phyloP scores from a whole-genome alignment of 2,888 invertebrate species.

The Yponomeuta sedellus region DNA sequence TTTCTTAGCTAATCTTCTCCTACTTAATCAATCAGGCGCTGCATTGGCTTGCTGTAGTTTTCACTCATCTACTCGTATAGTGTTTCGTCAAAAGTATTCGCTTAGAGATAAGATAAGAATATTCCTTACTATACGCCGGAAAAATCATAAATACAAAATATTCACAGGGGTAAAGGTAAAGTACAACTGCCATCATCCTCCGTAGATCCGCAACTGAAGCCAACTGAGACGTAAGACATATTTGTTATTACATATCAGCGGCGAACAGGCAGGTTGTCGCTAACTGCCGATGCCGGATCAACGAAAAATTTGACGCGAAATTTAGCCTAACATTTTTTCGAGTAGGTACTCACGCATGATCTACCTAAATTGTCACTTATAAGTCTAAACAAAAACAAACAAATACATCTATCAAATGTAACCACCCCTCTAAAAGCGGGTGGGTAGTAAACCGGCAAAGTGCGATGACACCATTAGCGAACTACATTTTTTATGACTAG shows the following conservation, averaged over 20 bases:
- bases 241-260: not conserved
- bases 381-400: not conserved
- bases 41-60: too few relatives aligned
- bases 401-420: not conserved
- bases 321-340: not conserved
- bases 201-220: too few relatives aligned
- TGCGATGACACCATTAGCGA: constrained; percentile 3
- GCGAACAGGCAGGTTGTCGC: not conserved
- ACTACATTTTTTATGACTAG: constrained; percentile 6
- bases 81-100: too few relatives aligned
- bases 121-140: too few relatives aligned
- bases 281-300: not conserved
- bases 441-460: not conserved
- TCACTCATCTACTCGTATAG: too few relatives aligned
- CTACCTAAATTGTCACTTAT: not conserved
- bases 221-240: not conserved
- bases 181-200: too few relatives aligned
- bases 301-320: not conserved
- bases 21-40: too few relatives aligned
- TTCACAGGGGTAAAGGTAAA: too few relatives aligned
- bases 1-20: too few relatives aligned
- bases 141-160: too few relatives aligned
- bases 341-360: not conserved
- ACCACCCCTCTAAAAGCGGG: not conserved
- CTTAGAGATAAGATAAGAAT: too few relatives aligned